These are phyloP conservation scores for Homarus americanus DNA, from an alignment of 1,140 invertebrate genomes.

Conservation along the genomic window DNA sequence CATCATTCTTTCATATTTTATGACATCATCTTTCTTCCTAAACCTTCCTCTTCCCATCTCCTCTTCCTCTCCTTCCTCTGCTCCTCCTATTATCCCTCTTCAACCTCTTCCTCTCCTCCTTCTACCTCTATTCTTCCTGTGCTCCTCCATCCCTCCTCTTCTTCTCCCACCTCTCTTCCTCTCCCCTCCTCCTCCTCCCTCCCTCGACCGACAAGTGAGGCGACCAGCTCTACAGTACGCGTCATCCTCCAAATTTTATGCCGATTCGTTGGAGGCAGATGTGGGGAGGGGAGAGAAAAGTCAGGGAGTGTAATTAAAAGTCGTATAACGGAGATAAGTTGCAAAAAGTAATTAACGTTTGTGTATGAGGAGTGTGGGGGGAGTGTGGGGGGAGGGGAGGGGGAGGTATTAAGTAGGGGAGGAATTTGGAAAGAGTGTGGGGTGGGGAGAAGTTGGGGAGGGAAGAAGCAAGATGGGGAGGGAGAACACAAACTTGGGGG, in stretches of 20 bases:
- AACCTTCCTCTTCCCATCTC: not conserved
- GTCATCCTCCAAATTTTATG: slow-evolving; percentile 29
- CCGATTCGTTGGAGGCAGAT: slow-evolving; percentile 43
- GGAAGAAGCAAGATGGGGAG: not conserved
- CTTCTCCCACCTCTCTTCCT: not conserved
- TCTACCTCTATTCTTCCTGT: not conserved
- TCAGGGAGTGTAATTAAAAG: slow-evolving; percentile 52
- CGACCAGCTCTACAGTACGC: slow-evolving; percentile 23
- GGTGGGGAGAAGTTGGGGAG: not conserved
- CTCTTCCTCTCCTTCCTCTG: not conserved
- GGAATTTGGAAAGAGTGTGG: not conserved
- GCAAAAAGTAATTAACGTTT: slow-evolving; percentile 61
- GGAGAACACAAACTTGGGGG: too few relatives aligned
- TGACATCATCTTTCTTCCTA: not conserved
- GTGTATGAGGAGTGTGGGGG: slow-evolving; percentile 35
- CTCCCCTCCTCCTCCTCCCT: not conserved
- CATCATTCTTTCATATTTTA: not conserved
- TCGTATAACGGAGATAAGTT: slow-evolving; percentile 55
- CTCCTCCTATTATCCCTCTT: not conserved
- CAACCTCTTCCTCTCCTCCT: not conserved
- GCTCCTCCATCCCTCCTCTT: slow-evolving; percentile 1
- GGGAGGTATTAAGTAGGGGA: not conserved
- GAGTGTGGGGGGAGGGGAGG: not conserved
- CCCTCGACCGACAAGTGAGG: not conserved
- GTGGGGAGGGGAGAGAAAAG: slow-evolving; percentile 16